Base-by-base conservation (phyloP, 1,140 invertebrate species). In the Aphelinus atriplicis region DNA sequence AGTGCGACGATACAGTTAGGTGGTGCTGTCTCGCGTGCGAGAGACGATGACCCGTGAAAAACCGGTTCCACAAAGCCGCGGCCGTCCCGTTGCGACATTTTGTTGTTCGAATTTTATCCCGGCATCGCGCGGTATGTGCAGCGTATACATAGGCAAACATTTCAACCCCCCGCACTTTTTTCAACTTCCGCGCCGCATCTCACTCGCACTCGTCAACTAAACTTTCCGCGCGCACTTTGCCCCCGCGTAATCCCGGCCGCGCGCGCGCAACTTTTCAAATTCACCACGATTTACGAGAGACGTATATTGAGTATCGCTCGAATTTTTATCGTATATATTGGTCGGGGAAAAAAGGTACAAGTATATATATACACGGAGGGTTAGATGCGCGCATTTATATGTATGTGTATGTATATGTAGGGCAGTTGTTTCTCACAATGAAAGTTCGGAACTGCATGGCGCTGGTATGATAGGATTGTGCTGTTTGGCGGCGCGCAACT, bases 401-500 rank as follows among this genome's bases (percentile, higher is more conserved):
- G 45, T 70, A 3, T 58, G n/a, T 70, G 45, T 56, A 6, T 58
- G 10, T 56, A 4, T 46, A 47, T 26, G 26, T 26, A 26, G 26
- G 26, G 26, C 0, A 66, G 10, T 70, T 2, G 7, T n/a, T 9
- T 84, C 86, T 87, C 79, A 87, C 86, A 48, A 86, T 42, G 76
- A 86, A 83, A 0, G 81, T 83, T 60, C 83, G 85, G 67, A 85
- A 84, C 77, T 88, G 83, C 86, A 88, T 88, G 62, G 55, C 76
- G 68, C 58, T 9, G 26, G 26, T 26, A 26, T 26, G 26, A 26
- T 26, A 26, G 26, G 26, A 7, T 60, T 4, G 26, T 26, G 26
- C 26, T 55, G 47, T 64, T 72, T 69, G 60, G 58, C 67, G 71
- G 48, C 58, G 57, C 70, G 66, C 10, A 51, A 60, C 6, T 9